These are phyloP conservation scores for Cristatella mucedo DNA, from an alignment of 2,888 invertebrate genomes.

Conservation along the genomic window DNA sequence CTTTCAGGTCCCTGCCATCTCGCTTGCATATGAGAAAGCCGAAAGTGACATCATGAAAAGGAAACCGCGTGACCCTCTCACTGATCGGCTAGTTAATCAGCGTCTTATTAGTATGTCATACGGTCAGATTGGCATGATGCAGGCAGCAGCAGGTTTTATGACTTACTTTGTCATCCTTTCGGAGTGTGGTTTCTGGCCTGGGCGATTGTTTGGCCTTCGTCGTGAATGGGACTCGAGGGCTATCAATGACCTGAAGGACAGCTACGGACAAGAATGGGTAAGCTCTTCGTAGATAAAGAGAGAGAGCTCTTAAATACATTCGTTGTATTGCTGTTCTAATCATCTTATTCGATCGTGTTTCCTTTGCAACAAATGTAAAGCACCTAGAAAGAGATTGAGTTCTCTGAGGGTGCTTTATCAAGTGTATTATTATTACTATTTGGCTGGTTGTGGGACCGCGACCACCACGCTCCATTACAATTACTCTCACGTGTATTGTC, in stretches of 20 bases:
- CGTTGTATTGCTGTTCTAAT: too few species aligned
- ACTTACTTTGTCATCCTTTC: constrained; percentile 99
- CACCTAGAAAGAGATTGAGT: too few species aligned
- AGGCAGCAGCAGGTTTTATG: constrained; percentile 99
- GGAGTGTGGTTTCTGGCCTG: constrained; percentile 92
- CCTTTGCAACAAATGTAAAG: too few species aligned
- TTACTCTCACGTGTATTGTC: too few species aligned
- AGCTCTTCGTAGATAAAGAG: too few species aligned
- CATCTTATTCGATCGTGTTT: too few species aligned
- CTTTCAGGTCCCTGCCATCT: constrained; percentile 67
- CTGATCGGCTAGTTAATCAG: background rate
- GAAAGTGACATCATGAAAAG: constrained; percentile 86
- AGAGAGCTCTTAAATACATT: too few species aligned
- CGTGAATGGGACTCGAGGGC: constrained; percentile 97
- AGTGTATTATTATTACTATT: too few species aligned
- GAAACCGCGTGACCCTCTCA: constrained; percentile 63
- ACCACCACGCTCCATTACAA: too few species aligned
- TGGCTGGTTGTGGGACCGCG: too few species aligned
- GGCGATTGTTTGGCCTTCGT: constrained; percentile 75
- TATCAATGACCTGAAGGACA: constrained; percentile 91
- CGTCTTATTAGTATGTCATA: constrained; percentile 46
- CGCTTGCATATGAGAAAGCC: constrained; percentile 71
- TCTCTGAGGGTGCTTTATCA: too few species aligned
- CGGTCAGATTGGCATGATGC: constrained; percentile 75
- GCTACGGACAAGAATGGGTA: constrained; percentile 99